A percentile compares a stretch with the other conserved stretches of the same genome.
phyloP scores from a whole-genome alignment of 1,140 invertebrate species.

The Drosophila azteca region DNA sequence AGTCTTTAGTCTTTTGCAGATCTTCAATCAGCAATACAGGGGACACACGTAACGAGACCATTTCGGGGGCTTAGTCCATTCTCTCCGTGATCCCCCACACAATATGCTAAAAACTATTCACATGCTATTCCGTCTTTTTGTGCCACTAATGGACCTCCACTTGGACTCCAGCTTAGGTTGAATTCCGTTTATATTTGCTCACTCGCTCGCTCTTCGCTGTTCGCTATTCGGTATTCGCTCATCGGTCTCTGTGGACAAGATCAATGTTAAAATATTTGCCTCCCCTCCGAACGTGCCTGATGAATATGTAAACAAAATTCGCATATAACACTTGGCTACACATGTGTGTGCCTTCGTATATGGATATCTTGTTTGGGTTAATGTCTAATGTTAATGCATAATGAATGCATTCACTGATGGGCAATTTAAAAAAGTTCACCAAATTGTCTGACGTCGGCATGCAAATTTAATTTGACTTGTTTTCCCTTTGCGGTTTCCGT shows the following conservation, averaged over 20 bases:
- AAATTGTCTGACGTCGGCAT: slow-evolving; percentile 75
- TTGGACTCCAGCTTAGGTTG: background rate
- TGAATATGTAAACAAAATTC: slow-evolving; percentile 69
- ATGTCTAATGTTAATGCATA: slow-evolving; percentile 76
- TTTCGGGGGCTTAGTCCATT: slow-evolving; percentile 27
- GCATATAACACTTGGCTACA: slow-evolving; percentile 32
- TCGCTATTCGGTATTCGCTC: slow-evolving; percentile 16
- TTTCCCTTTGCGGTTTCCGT: slow-evolving; percentile 68
- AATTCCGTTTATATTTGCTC: slow-evolving; percentile 40
- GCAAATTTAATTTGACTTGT: slow-evolving; percentile 77
- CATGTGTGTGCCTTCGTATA: slow-evolving; percentile 15
- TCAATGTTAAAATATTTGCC: slow-evolving; percentile 60
- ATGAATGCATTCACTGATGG: slow-evolving; percentile 74
- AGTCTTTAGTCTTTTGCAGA: slow-evolving; percentile 4
- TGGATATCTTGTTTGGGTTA: slow-evolving; percentile 64
- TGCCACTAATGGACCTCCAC: background rate
- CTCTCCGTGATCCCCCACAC: slow-evolving; percentile 21
- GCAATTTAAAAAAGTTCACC: slow-evolving; percentile 79
- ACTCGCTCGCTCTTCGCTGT: slow-evolving; percentile 19
- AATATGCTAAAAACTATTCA: slow-evolving; percentile 28
- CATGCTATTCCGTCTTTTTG: slow-evolving; percentile 32
- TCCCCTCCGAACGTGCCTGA: slow-evolving; percentile 39
- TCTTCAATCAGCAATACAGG: slow-evolving; percentile 43
- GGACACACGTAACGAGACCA: slow-evolving; percentile 38
- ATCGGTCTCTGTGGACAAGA: slow-evolving; percentile 30